Evolutionary conservation across 2,888 invertebrate species (phyloP).

Genomic region (Mimachlamys varia): DNA sequence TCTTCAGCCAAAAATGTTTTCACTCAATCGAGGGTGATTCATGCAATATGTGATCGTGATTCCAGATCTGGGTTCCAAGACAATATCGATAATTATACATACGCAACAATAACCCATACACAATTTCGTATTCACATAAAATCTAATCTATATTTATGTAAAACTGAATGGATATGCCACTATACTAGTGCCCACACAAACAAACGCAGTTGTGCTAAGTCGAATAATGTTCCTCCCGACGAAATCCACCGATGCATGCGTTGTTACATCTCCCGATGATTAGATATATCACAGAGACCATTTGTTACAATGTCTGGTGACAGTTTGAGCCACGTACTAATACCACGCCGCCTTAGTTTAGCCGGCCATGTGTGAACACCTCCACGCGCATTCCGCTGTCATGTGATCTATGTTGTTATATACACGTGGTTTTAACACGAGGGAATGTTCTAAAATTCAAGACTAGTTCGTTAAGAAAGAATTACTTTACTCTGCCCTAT

Average conservation of each 20-base stretch:
- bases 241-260: neutral
- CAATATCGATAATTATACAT: neutral
- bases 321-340: neutral
- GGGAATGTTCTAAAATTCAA: neutral
- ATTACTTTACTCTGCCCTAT: neutral
- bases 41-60: neutral
- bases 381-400: neutral
- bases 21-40: neutral
- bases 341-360: neutral
- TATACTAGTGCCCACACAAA: neutral
- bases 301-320: neutral
- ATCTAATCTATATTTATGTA: neutral
- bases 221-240: neutral
- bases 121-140: neutral
- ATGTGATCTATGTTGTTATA: no score
- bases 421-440: neutral
- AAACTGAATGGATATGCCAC: no score
- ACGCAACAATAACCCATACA: neutral
- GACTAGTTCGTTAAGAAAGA: no score
- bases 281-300: neutral
- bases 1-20: neutral
- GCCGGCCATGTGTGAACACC: neutral
- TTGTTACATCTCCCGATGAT: neutral
- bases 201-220: neutral
- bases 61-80: neutral